phyloP scores from a whole-genome alignment of 2,888 invertebrate genomes.

The Gymnocheta viridis region DNA sequence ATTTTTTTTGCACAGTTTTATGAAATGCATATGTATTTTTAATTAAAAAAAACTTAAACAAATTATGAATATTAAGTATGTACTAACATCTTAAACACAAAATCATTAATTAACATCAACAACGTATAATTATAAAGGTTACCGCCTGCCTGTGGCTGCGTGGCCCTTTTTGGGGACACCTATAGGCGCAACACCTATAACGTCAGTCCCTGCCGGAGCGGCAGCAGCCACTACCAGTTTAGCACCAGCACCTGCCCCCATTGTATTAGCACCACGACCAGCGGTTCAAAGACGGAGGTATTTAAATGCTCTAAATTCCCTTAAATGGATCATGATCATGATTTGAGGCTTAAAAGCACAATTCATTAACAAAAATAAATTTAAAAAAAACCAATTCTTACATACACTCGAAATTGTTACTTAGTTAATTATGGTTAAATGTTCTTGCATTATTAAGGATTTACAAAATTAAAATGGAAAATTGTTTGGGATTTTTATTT shows the following conservation, averaged over 20 bases:
- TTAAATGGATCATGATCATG: conserved; percentile 28
- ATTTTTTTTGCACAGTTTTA: background rate
- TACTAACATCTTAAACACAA: background rate
- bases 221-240: conserved; percentile 75
- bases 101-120: conserved; percentile 34
- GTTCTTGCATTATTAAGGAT: conserved; percentile 46
- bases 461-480: background rate
- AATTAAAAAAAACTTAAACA: background rate
- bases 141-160: conserved; percentile 88
- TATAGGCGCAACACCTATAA: conserved; percentile 83
- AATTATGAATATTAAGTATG: background rate
- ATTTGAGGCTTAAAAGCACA: conserved; percentile 78
- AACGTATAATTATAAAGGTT: conserved; percentile 83
- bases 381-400: conserved; percentile 2
- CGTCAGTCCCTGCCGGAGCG: conserved; percentile 84
- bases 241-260: conserved; percentile 82
- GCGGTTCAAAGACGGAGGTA: conserved; percentile 89
- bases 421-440: conserved; percentile 19
- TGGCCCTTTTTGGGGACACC: conserved; percentile 88
- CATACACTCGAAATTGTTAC: conserved; percentile 32
- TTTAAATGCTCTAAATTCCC: conserved; percentile 72
- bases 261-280: conserved; percentile 88
- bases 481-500: background rate
- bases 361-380: conserved; percentile 75
- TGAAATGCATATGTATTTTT: background rate